Conservation (phyloP, 2,797 vertebrate genomes). For the Sebastes trivittatus region DNA sequence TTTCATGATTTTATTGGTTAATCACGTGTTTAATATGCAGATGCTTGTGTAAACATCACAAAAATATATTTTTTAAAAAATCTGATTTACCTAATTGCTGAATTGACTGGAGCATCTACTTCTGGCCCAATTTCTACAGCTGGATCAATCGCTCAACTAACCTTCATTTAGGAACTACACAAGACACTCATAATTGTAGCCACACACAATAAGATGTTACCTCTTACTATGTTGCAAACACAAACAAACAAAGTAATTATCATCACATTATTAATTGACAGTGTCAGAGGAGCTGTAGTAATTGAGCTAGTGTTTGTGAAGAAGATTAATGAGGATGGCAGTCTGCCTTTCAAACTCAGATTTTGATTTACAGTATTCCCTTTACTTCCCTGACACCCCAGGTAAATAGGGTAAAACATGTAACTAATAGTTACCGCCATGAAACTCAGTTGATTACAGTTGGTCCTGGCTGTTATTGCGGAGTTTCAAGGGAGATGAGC, state of each 20-base stretch:
- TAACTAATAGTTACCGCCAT: background rate
- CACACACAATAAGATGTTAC: background rate
- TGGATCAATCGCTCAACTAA: background rate
- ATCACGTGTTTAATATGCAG: constrained; percentile 20
- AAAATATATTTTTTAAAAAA: background rate
- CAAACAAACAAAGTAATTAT: constrained; percentile 16
- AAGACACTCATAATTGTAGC: background rate
- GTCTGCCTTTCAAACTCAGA: background rate
- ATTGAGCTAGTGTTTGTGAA: constrained; percentile 11
- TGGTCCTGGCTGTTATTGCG: background rate
- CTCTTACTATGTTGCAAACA: background rate
- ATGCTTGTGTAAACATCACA: constrained; percentile 19
- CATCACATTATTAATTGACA: constrained; percentile 17
- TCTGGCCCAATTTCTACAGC: background rate
- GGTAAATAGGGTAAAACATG: background rate
- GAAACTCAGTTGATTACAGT: background rate
- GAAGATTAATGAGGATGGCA: constrained; percentile 13
- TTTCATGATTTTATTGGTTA: constrained; percentile 47
- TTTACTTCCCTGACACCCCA: background rate
- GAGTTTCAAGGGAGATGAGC: background rate
- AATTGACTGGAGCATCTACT: background rate
- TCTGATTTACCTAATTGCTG: constrained; percentile 1
- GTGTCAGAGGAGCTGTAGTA: constrained; percentile 2
- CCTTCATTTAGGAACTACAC: background rate
- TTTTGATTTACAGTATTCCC: background rate